A percentile compares a stretch with the other conserved stretches of the same genome.
phyloP scores from a whole-genome alignment of 2,888 invertebrate genomes.

The Dusona sp. region DNA sequence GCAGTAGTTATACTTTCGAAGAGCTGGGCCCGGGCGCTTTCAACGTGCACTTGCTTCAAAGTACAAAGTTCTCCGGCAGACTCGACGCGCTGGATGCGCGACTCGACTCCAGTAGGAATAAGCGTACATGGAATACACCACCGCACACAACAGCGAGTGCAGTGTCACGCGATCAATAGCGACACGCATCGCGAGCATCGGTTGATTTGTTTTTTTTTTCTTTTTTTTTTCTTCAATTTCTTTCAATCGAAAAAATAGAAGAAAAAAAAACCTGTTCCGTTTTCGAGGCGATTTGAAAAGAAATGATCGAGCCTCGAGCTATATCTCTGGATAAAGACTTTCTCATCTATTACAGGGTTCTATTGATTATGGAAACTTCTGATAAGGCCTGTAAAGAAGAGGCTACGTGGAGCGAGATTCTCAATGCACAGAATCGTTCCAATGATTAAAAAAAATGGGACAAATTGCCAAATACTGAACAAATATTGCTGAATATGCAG shows the following conservation, averaged over 20 bases:
- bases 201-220: slow-evolving; percentile 17
- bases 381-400: not conserved
- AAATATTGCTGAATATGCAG: not conserved
- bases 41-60: slow-evolving; percentile 52
- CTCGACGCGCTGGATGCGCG: slow-evolving; percentile 54
- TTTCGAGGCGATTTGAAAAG: not conserved
- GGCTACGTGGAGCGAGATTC: not conserved
- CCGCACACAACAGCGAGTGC: slow-evolving; percentile 39
- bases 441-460: not conserved
- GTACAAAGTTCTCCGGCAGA: slow-evolving; percentile 61
- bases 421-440: not conserved
- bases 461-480: no score
- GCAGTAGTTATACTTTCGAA: not conserved
- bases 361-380: not conserved
- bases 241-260: not conserved
- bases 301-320: not conserved
- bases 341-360: not conserved
- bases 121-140: slow-evolving; percentile 13
- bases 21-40: slow-evolving; percentile 25
- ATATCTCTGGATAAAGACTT: not conserved
- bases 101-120: slow-evolving; percentile 35
- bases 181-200: slow-evolving; percentile 56
- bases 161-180: slow-evolving; percentile 67
- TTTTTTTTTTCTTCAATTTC: slow-evolving; percentile 8
- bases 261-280: not conserved